Percentiles rank a stretch among this genome's conserved stretches.
Evolutionary conservation across 1,140 invertebrate species (phyloP).

Genomic region (Drusus annulatus): DNA sequence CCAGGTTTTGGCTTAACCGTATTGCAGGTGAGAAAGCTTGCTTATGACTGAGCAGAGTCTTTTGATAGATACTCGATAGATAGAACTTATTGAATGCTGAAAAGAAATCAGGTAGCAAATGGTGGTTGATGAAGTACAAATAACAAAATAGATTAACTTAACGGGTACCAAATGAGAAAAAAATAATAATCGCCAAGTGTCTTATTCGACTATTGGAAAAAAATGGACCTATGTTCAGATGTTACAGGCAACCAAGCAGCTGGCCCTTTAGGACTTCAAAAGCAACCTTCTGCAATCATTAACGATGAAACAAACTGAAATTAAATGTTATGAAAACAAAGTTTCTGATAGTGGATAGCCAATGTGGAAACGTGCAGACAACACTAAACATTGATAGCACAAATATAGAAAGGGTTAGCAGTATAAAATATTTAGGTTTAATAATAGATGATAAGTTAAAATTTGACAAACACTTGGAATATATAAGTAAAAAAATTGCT

Average conservation of each 20-base stretch:
- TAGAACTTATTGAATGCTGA: not conserved
- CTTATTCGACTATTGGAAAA: not conserved
- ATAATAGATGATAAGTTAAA: too few species aligned
- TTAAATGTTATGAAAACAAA: too few species aligned
- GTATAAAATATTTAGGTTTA: too few species aligned
- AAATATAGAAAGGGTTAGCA: too few species aligned
- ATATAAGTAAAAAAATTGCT: too few species aligned
- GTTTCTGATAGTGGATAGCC: too few species aligned
- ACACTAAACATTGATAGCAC: too few species aligned
- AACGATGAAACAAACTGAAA: too few species aligned
- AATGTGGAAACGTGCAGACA: too few species aligned
- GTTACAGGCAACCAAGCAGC: not conserved
- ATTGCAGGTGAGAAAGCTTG: too few species aligned
- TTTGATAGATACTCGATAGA: not conserved
- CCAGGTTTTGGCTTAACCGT: not conserved
- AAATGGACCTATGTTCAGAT: not conserved
- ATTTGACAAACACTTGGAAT: not conserved
- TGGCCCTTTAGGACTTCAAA: too few species aligned
- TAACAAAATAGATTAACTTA: not conserved
- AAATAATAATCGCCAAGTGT: not conserved
- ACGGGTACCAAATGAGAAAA: not conserved
- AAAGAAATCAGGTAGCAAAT: not conserved
- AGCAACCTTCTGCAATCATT: too few species aligned
- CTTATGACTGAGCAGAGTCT: not conserved
- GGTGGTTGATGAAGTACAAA: not conserved